phyloP scores from a whole-genome alignment of 1,140 invertebrate genomes.

The Heterodera carotae region DNA sequence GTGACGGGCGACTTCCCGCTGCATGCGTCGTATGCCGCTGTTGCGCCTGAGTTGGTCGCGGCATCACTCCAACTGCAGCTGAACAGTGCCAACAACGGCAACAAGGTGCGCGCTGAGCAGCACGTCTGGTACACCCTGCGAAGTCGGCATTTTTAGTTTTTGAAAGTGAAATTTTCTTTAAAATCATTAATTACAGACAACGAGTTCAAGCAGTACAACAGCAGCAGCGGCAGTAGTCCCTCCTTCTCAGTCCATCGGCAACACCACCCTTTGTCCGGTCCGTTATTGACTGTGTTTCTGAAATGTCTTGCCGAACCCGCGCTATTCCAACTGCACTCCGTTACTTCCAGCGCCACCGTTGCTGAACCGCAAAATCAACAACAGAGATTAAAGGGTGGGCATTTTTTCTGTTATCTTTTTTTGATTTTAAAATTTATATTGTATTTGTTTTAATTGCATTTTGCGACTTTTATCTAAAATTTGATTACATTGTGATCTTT shows the following conservation, averaged over 20 bases:
- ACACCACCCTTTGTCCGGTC: conserved; percentile 2
- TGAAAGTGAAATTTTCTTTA: too few relatives aligned
- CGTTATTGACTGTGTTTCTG: conserved; percentile 31
- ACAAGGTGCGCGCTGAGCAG: conserved; percentile 31
- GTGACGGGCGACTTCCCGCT: background rate
- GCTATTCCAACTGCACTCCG: conserved; percentile 29
- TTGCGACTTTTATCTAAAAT: too few relatives aligned
- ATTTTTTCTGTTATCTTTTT: background rate
- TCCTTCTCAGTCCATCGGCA: background rate
- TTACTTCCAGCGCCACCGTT: conserved; percentile 20
- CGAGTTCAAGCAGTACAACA: conserved; percentile 8
- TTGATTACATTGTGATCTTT: background rate
- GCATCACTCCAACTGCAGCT: conserved; percentile 32
- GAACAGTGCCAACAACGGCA: conserved; percentile 8
- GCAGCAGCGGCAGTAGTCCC: background rate
- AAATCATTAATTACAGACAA: background rate
- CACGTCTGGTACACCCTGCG: conserved; percentile 39
- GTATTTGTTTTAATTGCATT: background rate
- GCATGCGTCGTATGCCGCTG: background rate
- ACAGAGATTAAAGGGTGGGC: background rate
- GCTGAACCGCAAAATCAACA: background rate
- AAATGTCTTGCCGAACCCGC: conserved; percentile 45
- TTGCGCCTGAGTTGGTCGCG: conserved; percentile 16
- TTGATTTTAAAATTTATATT: background rate
- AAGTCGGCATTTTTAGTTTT: conserved; percentile 18